A percentile compares a stretch with the other conserved stretches of the same genome.
Conservation (phyloP, 2,888 invertebrate species). For the Phorcus lineatus region DNA sequence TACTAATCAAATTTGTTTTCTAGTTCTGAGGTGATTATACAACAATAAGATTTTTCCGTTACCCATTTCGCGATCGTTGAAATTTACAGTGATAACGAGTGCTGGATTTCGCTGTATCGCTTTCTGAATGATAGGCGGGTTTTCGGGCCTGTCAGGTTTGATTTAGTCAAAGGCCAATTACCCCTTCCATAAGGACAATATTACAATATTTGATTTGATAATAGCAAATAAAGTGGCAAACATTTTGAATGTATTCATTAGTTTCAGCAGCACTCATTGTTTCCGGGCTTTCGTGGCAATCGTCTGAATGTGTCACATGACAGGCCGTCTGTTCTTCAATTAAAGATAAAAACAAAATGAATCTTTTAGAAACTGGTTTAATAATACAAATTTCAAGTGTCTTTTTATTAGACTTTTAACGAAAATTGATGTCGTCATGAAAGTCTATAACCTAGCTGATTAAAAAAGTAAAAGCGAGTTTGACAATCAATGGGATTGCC, state of each 20-base stretch:
- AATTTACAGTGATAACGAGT: neutral
- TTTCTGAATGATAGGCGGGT: slow-evolving; percentile 8
- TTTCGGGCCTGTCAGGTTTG: neutral
- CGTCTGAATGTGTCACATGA: too few species aligned
- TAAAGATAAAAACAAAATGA: too few species aligned
- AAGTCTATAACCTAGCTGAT: too few species aligned
- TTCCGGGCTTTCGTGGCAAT: too few species aligned
- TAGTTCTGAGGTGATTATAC: slow-evolving; percentile 9
- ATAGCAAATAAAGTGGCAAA: slow-evolving; percentile 23
- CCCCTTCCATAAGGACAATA: slow-evolving; percentile 3
- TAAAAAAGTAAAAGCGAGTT: too few species aligned
- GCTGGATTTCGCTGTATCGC: neutral
- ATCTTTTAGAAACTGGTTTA: too few species aligned
- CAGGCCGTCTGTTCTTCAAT: too few species aligned
- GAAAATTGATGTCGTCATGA: too few species aligned
- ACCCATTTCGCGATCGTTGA: slow-evolving; percentile 6
- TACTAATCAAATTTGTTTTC: slow-evolving; percentile 8
- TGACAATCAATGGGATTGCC: too few species aligned
- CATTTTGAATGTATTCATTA: slow-evolving; percentile 22
- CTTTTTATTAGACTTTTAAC: too few species aligned
- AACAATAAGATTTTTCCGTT: neutral
- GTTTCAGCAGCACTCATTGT: neutral
- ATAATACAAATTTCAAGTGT: too few species aligned
- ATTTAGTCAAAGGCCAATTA: slow-evolving; percentile 18
- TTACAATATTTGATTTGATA: slow-evolving; percentile 25